Conservation (phyloP, 2,888 invertebrate species). For the Chydorus sphaericus region DNA sequence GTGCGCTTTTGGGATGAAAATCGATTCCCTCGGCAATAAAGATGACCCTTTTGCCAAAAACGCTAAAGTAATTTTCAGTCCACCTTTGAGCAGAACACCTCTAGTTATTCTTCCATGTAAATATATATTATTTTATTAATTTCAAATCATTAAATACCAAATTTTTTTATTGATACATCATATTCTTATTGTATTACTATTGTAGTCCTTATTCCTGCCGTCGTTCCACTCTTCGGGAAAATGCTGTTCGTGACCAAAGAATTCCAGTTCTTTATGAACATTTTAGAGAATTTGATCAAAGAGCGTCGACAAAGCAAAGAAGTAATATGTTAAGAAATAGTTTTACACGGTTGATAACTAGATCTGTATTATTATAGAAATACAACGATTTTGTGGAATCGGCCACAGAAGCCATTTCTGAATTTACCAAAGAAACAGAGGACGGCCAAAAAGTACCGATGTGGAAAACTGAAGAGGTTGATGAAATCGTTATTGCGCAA, state of each 20-base stretch:
- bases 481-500: conserved; percentile 12
- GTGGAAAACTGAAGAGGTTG: conserved; percentile 8
- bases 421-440: background rate
- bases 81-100: background rate
- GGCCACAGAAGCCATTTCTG: conserved; percentile 2
- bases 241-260: background rate
- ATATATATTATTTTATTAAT: background rate
- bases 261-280: background rate
- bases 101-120: background rate
- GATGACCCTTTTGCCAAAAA: background rate
- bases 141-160: background rate
- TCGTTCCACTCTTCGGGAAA: background rate
- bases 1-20: background rate
- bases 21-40: background rate
- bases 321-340: background rate
- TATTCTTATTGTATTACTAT: too few species aligned
- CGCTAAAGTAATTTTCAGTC: background rate
- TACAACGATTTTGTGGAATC: conserved; percentile 15
- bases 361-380: background rate
- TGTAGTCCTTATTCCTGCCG: too few species aligned
- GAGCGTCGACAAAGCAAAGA: background rate
- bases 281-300: too few species aligned
- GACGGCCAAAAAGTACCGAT: background rate
- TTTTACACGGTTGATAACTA: background rate
- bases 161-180: too few species aligned